These are phyloP conservation scores for Rhea pennata DNA, from an alignment of 2,113 vertebrate species.

Conservation along the genomic window DNA sequence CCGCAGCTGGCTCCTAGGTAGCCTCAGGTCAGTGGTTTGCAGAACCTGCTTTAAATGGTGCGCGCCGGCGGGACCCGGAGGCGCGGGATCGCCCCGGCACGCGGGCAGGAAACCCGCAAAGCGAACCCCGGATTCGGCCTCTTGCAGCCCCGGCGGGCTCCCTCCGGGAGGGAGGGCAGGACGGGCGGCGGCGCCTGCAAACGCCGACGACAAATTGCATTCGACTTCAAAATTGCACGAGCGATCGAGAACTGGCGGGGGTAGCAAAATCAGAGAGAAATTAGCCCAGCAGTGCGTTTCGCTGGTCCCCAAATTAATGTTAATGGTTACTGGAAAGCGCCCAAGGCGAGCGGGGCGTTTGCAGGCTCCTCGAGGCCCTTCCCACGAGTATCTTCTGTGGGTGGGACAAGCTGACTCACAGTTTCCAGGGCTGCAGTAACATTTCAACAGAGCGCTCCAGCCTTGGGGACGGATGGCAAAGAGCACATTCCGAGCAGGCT, in stretches of 20 bases:
- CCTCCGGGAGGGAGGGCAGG: no score
- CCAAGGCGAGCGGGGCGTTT: conserved; percentile 7
- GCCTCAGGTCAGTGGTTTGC: no score
- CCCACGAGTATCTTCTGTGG: conserved; percentile 65
- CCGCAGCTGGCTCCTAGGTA: no score
- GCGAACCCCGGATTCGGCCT: no score
- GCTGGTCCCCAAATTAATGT: background rate
- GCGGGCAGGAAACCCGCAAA: no score
- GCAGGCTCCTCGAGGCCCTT: conserved; percentile 59
- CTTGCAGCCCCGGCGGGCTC: no score
- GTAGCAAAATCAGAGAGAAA: accelerated
- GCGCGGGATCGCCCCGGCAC: no score
- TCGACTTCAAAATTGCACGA: no score
- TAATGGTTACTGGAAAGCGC: conserved; percentile 56
- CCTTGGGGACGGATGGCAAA: conserved; percentile 63
- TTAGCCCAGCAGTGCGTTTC: background rate
- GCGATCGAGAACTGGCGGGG: accelerated
- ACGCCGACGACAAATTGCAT: no score
- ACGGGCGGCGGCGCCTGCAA: no score
- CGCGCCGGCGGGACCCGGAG: no score
- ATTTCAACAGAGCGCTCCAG: conserved; percentile 58
- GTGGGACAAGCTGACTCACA: conserved; percentile 70
- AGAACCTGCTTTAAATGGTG: no score
- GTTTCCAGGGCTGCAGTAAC: conserved; percentile 64
- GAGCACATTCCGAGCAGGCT: conserved; percentile 59